Conservation (phyloP, 2,888 invertebrate genomes). For the Eupithecia subumbrata region DNA sequence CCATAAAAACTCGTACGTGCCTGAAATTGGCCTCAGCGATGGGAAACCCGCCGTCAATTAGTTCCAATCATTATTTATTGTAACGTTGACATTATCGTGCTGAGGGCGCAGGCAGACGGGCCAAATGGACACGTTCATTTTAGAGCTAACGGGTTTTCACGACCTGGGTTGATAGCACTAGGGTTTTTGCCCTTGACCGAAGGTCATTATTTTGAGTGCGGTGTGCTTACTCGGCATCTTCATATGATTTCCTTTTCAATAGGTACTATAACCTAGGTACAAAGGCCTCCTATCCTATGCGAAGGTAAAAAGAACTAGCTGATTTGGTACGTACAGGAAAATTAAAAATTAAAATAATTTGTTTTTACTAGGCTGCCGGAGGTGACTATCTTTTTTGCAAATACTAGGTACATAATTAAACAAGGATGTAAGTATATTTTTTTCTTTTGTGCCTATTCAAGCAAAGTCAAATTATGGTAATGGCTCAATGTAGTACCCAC, state of each 20-base stretch:
- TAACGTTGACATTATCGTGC: constrained; percentile 27
- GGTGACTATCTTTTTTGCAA: too few species aligned
- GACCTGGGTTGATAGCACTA: background rate
- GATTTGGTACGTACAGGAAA: too few species aligned
- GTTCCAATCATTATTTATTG: constrained; percentile 38
- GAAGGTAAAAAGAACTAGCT: too few species aligned
- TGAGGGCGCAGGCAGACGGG: background rate
- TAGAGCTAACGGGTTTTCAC: background rate
- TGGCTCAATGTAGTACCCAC: background rate
- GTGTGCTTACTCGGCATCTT: background rate
- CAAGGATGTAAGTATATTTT: too few species aligned
- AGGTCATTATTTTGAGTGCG: background rate
- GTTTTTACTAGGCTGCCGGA: too few species aligned
- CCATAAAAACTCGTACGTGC: constrained; percentile 35
- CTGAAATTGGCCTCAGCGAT: constrained; percentile 29
- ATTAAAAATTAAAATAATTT: too few species aligned
- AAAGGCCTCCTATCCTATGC: background rate
- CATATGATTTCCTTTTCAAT: background rate
- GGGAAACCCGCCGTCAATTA: constrained; percentile 42
- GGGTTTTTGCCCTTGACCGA: background rate
- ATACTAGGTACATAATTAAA: too few species aligned
- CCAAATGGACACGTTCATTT: background rate
- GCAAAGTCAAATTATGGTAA: background rate
- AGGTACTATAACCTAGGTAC: too few species aligned
- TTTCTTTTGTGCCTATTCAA: background rate